These are phyloP conservation scores for Camponotus pennsylvanicus DNA, from an alignment of 1,140 invertebrate genomes.

Conservation along the genomic window DNA sequence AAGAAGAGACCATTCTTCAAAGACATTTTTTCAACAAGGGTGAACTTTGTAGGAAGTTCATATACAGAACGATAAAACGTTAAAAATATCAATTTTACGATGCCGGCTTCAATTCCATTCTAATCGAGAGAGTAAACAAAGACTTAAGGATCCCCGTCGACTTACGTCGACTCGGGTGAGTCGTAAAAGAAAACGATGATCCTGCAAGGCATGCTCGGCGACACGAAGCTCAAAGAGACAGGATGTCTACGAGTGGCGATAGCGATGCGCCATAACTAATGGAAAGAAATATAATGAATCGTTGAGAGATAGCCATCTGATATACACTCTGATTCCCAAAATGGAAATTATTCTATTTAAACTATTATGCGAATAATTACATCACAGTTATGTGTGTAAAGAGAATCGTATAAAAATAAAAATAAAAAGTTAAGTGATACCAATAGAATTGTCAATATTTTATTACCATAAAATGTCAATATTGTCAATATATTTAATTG, in stretches of 20 bases:
- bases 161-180: slow-evolving; percentile 43
- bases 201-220: slow-evolving; percentile 55
- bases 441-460: background rate
- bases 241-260: slow-evolving; percentile 45
- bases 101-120: slow-evolving; percentile 61
- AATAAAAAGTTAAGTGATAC: background rate
- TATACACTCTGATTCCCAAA: background rate
- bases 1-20: background rate
- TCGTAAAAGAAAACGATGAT: slow-evolving; percentile 74
- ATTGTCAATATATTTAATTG: too few species aligned
- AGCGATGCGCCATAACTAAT: slow-evolving; percentile 39
- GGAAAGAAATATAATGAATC: slow-evolving; percentile 42
- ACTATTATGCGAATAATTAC: background rate
- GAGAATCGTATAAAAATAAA: background rate
- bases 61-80: slow-evolving; percentile 45
- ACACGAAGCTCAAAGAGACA: slow-evolving; percentile 67
- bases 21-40: background rate
- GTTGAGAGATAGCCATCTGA: background rate
- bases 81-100: slow-evolving; percentile 67
- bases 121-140: slow-evolving; percentile 66
- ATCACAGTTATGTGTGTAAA: background rate
- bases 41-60: background rate
- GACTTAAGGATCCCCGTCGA: slow-evolving; percentile 59
- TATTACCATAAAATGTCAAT: too few species aligned
- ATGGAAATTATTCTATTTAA: background rate